Evolutionary conservation across 2,888 invertebrate genomes (phyloP), one percentile per base, ranked within the genome.

Genomic region (Parnassius apollo): DNA sequence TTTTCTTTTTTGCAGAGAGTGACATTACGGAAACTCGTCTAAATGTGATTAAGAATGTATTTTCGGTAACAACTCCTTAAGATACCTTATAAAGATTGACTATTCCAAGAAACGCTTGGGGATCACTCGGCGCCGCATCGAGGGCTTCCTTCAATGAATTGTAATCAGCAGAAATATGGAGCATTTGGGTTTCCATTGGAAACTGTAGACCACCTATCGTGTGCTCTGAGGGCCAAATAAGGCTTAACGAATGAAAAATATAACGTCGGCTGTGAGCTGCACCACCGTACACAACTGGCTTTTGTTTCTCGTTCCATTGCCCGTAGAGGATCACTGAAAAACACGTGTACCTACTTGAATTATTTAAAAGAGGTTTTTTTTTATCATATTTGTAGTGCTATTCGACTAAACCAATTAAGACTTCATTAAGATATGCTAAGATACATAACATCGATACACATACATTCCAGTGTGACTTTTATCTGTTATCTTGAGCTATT

Each of bases 201-300:
- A 78, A 88, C 46, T 75, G 73, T 0, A 83, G 59, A 1, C 75
- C 76, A 0, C 75, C 82, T 2, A 89, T 71, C 0, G 73, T 73
- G 57, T 90, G 89, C 56, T 90, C 89, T 0, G 89, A 87, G 0
- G 87, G 88, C 75, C 82, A 80, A 59, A 81, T 85, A 0, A 87
- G 42, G 9, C 74, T 70, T 42, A 89, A 57, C 0, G 84, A 87
- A 64, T 88, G 79, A 69, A 89, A 89, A 1, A 82, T 46, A 63
- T 89, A 90, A 2, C 87, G 78, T 0, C 89, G 81, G 48, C 83
- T 81, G 66, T 86, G 78, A 0, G 79, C 83, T 2, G 86, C 86
- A 0, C 89, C 90, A 0, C 88, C 88, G 62, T 81, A 81, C 1
- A 89, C 69, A 0, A 80, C 49, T 0, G 89, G 89, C 7, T 76